Base-by-base conservation (phyloP, 1,140 invertebrate genomes). In the Ceratina japonica region DNA sequence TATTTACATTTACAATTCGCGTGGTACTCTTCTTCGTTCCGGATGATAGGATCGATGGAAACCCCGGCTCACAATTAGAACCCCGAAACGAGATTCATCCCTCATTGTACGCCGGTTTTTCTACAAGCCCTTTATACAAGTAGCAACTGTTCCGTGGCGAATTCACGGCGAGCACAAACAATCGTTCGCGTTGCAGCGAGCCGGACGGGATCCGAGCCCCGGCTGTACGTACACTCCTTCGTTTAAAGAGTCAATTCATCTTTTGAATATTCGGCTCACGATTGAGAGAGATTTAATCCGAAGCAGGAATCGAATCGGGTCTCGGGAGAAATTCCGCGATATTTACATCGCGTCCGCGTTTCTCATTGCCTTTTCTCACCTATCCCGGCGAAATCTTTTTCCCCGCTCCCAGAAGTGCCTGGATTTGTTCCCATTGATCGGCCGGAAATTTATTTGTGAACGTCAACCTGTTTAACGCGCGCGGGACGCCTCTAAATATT, bases 401-500 rank as follows among this genome's bases (percentile, higher is more conserved):
- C 0, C 18, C 1, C 5, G 0, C 22, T 0, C 49, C 18, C 0
- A 15, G 24, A 8, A 10, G 10, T 2, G 10, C 37, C 10, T 10
- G 37, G 10, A 44, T 44, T n/a, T 61, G 1, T 16, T 18, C 7
- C 24, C n/a, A 20, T 56, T 15, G 75, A 70, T 68, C 56, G 18
- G 44, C 0, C 20, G 44, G 18, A 62, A 52, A 76, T 61, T 52
- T 27, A 70, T 76, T 70, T 52, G 0, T 7, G 44, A 31, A 62
- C 18, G 59, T 52, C 37, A n/a, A 18, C 22, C 66, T 22, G 24
- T 76, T 37, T 62, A 62, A 76, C 61, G n/a, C n/a, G n/a, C n/a
- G n/a, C n/a, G 24, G 24, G 24, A 22, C n/a, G 65, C 4, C 31
- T 51, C 70, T 62, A 62, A 76, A 70, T 70, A 62, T 49, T 52